Evolutionary conservation across 1,140 invertebrate genomes (phyloP), one percentile per base, ranked within the genome.

Genomic region (Melipona quadrifasciata): DNA sequence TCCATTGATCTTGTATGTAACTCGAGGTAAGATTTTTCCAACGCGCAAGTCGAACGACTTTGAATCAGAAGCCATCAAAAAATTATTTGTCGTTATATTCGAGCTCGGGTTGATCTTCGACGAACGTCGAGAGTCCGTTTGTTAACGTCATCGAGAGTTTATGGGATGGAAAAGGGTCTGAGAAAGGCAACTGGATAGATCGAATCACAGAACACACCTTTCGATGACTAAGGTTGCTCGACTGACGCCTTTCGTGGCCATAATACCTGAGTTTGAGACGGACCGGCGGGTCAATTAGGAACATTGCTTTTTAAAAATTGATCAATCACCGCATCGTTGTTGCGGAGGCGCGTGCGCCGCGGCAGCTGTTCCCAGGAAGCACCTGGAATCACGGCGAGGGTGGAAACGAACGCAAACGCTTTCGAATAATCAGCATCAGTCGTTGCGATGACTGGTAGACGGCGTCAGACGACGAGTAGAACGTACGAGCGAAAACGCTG

Each of bases 301-400:
- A 92, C 90, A 94, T 93, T 93, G 89, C 92, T 93, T 94, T 93
- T 92, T 93, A 92, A 91, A 93, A 94, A 91, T 93, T 94, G 93
- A 94, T 94, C 92, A 91, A 94, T 94, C 93, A 94, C 89, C 87
- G 87, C 87, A 89, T 74, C 86, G 84, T 68, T 31, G 84, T 84
- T 71, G 89, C 78, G 47, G 82, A 74, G 84, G 88, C 91, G 90
- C 92, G 88, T 91, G 91, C 91, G 91, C 92, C 84, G 76, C 90
- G 88, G 86, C 88, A 92, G 92, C 91, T 92, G 92, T 88, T 88
- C 88, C 82, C 80, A 77, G 67, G 72, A 85, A 82, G 80, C 93
- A 94, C 90, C 93, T 94, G 92, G 89, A 90, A 91, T 92, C 91
- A 90, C 86, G 84, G 73, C 81, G 88, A 88, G 87, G 85, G 86